Conservation (phyloP, 2,888 invertebrate species). For the Cephalotes varians region DNA sequence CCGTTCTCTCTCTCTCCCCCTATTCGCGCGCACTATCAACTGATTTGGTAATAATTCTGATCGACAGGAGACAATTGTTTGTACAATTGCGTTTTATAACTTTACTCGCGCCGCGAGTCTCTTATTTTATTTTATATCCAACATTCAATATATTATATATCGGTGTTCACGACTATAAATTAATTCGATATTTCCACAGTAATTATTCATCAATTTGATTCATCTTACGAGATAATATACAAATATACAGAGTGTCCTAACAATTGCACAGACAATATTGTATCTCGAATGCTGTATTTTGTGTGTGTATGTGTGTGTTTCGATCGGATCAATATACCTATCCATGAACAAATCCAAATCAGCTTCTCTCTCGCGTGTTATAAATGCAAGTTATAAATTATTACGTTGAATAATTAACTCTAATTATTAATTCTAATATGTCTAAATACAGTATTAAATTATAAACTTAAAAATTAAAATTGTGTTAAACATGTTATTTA, state of each 20-base stretch:
- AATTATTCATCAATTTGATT: constrained; percentile 20
- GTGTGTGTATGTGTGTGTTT: no score
- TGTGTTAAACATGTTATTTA: no score
- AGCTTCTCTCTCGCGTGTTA: no score
- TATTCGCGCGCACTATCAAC: background rate
- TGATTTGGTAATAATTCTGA: constrained; percentile 19
- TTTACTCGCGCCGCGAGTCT: constrained; percentile 11
- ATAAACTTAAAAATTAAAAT: background rate
- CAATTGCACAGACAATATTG: background rate
- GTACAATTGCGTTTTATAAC: background rate
- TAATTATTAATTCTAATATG: constrained; percentile 11
- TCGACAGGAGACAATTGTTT: background rate
- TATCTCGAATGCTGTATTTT: background rate
- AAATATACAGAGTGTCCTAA: constrained; percentile 27
- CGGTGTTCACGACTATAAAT: constrained; percentile 19
- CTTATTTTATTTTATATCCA: constrained; percentile 6
- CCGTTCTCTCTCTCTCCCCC: background rate
- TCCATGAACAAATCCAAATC: background rate
- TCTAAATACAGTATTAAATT: background rate
- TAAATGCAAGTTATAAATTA: constrained; percentile 5
- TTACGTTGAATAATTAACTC: background rate
- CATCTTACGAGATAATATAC: constrained; percentile 28
- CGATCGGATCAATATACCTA: background rate
- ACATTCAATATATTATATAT: constrained; percentile 8
- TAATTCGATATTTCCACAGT: constrained; percentile 19